A percentile compares a stretch with the other conserved stretches of the same genome.
Evolutionary conservation across 2,888 invertebrate species (phyloP).

Genomic region (Orchesella flavescens): DNA sequence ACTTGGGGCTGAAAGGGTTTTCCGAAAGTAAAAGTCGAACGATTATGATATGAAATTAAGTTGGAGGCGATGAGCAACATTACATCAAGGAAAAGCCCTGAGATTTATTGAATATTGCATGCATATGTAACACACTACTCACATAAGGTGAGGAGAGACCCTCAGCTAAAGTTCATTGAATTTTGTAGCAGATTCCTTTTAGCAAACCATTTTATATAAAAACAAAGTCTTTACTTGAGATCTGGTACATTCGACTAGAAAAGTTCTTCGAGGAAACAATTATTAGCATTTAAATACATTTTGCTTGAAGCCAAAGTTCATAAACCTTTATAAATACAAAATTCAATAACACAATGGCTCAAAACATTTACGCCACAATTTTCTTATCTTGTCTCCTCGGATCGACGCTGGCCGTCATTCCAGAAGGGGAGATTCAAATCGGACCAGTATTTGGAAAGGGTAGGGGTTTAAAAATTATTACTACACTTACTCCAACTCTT

Average conservation of each 20-base stretch:
- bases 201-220: slow-evolving; percentile 21
- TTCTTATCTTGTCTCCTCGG: slow-evolving; percentile 46
- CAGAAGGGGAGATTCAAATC: slow-evolving; percentile 63
- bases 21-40: slow-evolving; percentile 55
- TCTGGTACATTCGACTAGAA: slow-evolving; percentile 19
- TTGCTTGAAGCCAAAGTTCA: no score
- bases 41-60: background rate
- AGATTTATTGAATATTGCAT: no score
- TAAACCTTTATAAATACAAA: no score
- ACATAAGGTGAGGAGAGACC: no score
- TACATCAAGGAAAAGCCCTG: no score
- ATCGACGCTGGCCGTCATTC: slow-evolving; percentile 59
- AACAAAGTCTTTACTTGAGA: background rate
- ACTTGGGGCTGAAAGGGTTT: slow-evolving; percentile 52
- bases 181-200: background rate
- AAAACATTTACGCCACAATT: slow-evolving; percentile 21
- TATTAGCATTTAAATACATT: background rate
- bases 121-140: no score
- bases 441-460: slow-evolving; percentile 59
- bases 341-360: slow-evolving; percentile 13
- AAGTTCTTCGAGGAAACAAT: background rate
- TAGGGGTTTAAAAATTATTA: background rate
- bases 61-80: no score
- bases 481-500: no score
- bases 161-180: background rate